Percentiles rank a stretch among this genome's conserved stretches.
These are phyloP conservation scores for Bathynomus jamesi DNA, from an alignment of 1,140 invertebrate species.

Conservation along the genomic window DNA sequence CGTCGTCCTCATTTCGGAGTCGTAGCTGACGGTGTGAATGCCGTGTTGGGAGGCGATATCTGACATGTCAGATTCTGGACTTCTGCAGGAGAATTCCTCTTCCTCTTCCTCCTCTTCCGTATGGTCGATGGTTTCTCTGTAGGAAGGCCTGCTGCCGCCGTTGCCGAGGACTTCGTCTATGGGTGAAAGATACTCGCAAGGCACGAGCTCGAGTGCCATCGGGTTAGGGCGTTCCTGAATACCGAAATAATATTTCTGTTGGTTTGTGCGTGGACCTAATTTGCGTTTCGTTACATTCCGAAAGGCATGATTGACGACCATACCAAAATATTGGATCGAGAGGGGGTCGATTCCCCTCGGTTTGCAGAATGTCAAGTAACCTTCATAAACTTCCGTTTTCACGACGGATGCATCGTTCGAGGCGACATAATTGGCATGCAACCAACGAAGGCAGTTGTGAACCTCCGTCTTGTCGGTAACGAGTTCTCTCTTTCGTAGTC, in stretches of 20 bases:
- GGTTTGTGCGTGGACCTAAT: conserved; percentile 21
- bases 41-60: conserved; percentile 14
- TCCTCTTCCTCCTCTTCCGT: conserved; percentile 29
- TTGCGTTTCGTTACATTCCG: conserved; percentile 16
- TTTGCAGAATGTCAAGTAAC: conserved; percentile 25
- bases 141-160: conserved; percentile 16
- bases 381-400: conserved; percentile 23
- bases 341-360: conserved; percentile 20
- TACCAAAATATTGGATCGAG: conserved; percentile 24
- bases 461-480: conserved; percentile 29
- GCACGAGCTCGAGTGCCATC: conserved; percentile 17
- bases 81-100: conserved; percentile 19
- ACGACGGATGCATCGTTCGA: conserved; percentile 14
- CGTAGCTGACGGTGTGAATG: background rate
- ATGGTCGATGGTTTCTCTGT: conserved; percentile 19
- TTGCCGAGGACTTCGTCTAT: conserved; percentile 22
- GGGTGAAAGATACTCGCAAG: conserved; percentile 10
- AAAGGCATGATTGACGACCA: conserved; percentile 27
- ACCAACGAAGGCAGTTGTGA: conserved; percentile 25
- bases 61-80: conserved; percentile 29
- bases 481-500: conserved; percentile 27
- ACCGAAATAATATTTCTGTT: conserved; percentile 35
- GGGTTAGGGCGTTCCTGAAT: conserved; percentile 21
- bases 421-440: conserved; percentile 22
- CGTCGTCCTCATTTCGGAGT: background rate